phyloP scores from a whole-genome alignment of 2,797 vertebrate species.

The Poeciliopsis paucimaculata region DNA sequence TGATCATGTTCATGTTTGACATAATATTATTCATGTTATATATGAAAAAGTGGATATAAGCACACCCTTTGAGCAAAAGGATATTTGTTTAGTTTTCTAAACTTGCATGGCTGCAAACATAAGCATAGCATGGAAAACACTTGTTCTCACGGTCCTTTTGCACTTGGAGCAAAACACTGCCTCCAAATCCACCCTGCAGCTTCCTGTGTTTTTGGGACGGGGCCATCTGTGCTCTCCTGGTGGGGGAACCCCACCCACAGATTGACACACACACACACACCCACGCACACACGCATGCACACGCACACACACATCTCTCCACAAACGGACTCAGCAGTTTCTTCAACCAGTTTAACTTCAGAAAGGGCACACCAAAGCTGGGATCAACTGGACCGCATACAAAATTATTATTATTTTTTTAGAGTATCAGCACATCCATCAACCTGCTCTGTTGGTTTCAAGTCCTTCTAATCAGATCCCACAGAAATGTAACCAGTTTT shows the following conservation, averaged over 20 bases:
- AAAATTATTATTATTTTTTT: not conserved
- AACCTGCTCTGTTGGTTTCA: not conserved
- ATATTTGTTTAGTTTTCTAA: slow-evolving; percentile 10
- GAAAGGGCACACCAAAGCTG: slow-evolving; percentile 14
- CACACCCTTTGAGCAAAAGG: not conserved
- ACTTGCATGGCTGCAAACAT: slow-evolving; percentile 9
- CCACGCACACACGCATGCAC: not conserved
- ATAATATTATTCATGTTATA: not conserved
- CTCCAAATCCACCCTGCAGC: slow-evolving; percentile 49
- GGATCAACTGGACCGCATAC: not conserved
- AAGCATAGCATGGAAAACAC: slow-evolving; percentile 25
- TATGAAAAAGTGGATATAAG: not conserved
- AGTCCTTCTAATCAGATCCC: not conserved
- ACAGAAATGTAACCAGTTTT: not conserved
- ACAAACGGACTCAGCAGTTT: slow-evolving; percentile 30
- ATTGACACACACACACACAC: not conserved
- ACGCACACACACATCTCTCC: slow-evolving; percentile 4
- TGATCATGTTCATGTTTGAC: slow-evolving; percentile 12
- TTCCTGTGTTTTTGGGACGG: slow-evolving; percentile 72
- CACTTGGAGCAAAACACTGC: slow-evolving; percentile 49
- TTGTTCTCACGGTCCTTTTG: slow-evolving; percentile 67
- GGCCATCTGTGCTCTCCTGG: slow-evolving; percentile 55
- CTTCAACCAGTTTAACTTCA: slow-evolving; percentile 31
- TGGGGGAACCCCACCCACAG: slow-evolving; percentile 55
- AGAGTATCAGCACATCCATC: not conserved